These are phyloP conservation scores for Microplitis deprimator DNA, from an alignment of 2,888 invertebrate species.

Conservation along the genomic window DNA sequence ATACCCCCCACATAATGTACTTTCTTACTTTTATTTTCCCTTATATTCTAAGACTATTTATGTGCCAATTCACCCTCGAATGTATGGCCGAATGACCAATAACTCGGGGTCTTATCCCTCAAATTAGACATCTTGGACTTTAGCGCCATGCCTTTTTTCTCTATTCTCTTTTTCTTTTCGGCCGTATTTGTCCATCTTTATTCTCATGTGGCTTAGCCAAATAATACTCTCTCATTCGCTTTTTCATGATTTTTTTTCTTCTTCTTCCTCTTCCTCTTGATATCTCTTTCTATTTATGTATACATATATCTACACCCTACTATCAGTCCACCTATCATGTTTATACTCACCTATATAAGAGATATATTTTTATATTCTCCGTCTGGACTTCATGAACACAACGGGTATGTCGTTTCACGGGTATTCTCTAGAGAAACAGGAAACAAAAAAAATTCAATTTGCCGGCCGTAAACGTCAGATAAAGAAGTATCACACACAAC, in stretches of 20 bases:
- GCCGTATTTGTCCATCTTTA: conserved; percentile 19
- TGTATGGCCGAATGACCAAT: conserved; percentile 58
- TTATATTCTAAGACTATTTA: conserved; percentile 55
- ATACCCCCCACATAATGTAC: conserved; percentile 20
- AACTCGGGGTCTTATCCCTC: conserved; percentile 61
- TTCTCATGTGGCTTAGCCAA: not conserved
- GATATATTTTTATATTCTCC: conserved; percentile 43
- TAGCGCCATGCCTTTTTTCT: conserved; percentile 28
- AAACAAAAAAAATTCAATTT: conserved; percentile 45
- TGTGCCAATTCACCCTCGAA: conserved; percentile 50
- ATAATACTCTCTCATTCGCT: conserved; percentile 34
- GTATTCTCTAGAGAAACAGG: conserved; percentile 24
- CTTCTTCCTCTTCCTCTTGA: conserved; percentile 48
- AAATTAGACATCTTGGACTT: conserved; percentile 56
- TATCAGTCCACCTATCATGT: conserved; percentile 32
- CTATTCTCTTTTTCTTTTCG: conserved; percentile 25
- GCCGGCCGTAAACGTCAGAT: conserved; percentile 46
- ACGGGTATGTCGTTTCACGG: conserved; percentile 11
- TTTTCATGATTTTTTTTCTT: conserved; percentile 57
- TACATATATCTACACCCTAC: not conserved
- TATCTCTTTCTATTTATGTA: conserved; percentile 29
- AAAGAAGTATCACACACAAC: conserved; percentile 30
- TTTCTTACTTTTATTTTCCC: conserved; percentile 37
- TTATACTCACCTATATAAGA: conserved; percentile 29
- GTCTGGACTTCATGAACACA: conserved; percentile 38